Evolutionary conservation across 2,113 vertebrate species (phyloP), one percentile per base, ranked within the genome.

Genomic region (Scomber scombrus): DNA sequence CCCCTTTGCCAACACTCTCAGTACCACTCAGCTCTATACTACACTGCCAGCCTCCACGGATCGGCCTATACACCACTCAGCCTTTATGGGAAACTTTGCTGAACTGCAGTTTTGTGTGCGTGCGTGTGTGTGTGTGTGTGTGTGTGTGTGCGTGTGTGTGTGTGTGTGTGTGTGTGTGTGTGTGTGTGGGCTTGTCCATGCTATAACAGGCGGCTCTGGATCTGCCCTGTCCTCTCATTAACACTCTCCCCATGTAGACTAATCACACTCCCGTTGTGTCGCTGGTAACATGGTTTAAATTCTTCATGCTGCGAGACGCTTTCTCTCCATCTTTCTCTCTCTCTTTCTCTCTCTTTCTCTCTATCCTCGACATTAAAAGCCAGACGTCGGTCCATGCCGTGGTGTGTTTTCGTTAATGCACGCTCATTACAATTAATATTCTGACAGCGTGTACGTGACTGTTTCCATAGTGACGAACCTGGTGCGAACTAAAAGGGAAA

Each of bases 141-240:
- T 57, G 65, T 56, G 51, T 55, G 49, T 47, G 57, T 54, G 75
- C 18, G 57, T 49, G 58, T 21, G 65, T 56, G 51, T 55, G 54
- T 45, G 56, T 61, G 71, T 40, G 63, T 49, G 64, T 16, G 18
- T 31, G 72, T 46, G 50, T 26, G 61, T 75, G 60, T 54, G 50
- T 14, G 29, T 15, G 47, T 16, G 16, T 55, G 63, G 2, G 56
- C 10, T 5, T 62, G 73, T 51, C 71, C 56, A 58, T 13, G 55
- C 54, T 63, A 16, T 63, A 83, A 77, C 65, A 84, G 83, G 77
- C 75, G 64, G 82, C 19, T 3, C 47, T 71, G 51, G 64, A 75
- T 80, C 78, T 63, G 77, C 71, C 58, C 77, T 78, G 71, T 84
- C 82, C 82, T 81, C 85, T 88, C 84, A 91, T 95, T 93, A 93